Evolutionary conservation across 2,888 invertebrate species (phyloP).

Genomic region (Caenorhabditis imperialis): DNA sequence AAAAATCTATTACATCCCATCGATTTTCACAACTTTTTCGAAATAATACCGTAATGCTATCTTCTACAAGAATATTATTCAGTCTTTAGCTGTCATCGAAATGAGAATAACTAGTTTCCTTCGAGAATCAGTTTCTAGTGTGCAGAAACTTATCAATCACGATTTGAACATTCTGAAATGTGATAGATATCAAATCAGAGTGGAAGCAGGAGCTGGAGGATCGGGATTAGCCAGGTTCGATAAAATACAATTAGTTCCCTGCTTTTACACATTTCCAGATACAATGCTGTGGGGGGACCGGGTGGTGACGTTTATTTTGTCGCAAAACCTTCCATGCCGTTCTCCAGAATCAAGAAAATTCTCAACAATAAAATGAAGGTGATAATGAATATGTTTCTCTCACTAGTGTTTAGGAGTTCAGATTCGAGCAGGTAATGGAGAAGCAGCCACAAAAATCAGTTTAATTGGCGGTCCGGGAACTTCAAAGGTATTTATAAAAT

Average conservation of each 20-base stretch:
- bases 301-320: constrained; percentile 71
- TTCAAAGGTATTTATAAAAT: constrained; percentile 13
- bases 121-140: constrained; percentile 11
- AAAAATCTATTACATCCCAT: too few species aligned
- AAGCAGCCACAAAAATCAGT: constrained; percentile 42
- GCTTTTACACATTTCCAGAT: constrained; percentile 51
- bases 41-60: too few species aligned
- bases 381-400: not conserved
- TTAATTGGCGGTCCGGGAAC: constrained; percentile 49
- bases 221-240: constrained; percentile 60
- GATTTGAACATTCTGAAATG: constrained; percentile 53
- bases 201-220: constrained; percentile 68
- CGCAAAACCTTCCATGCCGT: constrained; percentile 62
- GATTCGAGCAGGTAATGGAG: constrained; percentile 51
- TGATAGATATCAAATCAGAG: constrained; percentile 55
- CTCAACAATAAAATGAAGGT: constrained; percentile 54
- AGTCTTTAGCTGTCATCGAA: not conserved
- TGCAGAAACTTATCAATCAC: constrained; percentile 46
- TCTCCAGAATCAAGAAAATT: constrained; percentile 59
- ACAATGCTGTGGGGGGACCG: constrained; percentile 74
- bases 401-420: not conserved
- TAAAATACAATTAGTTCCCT: not conserved
- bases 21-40: not conserved
- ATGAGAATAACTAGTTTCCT: constrained; percentile 3
- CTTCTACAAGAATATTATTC: too few species aligned